Conservation (phyloP, 1,140 invertebrate genomes). For the Bombus fervidus region DNA sequence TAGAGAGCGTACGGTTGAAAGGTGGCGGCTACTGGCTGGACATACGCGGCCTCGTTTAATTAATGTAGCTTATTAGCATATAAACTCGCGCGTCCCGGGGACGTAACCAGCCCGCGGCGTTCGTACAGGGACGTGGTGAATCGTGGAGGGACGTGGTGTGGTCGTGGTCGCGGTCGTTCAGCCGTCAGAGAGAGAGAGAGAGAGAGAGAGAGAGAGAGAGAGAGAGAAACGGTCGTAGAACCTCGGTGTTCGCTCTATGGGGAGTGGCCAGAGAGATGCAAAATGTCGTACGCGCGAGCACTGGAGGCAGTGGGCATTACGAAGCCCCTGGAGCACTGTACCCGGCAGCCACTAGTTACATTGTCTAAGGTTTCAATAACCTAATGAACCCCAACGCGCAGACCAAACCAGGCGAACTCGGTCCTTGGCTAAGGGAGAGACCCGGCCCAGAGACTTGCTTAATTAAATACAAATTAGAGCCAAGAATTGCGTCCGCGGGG, state of each 20-base stretch:
- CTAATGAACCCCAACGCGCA: conserved; percentile 73
- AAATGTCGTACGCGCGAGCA: conserved; percentile 65
- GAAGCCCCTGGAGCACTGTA: conserved; percentile 76
- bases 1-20: conserved; percentile 40
- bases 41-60: conserved; percentile 68
- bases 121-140: conserved; percentile 27
- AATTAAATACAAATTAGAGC: conserved; percentile 72
- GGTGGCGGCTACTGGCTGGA: conserved; percentile 38
- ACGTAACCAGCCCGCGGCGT: conserved; percentile 58
- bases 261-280: conserved; percentile 62
- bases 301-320: conserved; percentile 70
- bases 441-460: conserved; percentile 54
- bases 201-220: background rate
- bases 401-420: conserved; percentile 62
- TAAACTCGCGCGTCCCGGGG: conserved; percentile 67
- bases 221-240: conserved; percentile 37
- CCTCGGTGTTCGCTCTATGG: conserved; percentile 27
- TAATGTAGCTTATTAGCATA: conserved; percentile 74
- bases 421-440: conserved; percentile 48
- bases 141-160: background rate
- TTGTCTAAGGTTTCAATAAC: conserved; percentile 80
- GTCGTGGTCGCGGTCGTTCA: conserved; percentile 36
- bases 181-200: background rate
- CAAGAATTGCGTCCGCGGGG: conserved; percentile 56
- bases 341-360: conserved; percentile 70